Percentiles rank a stretch among this genome's conserved stretches.
phyloP scores from a whole-genome alignment of 2,888 invertebrate species.

The Drosophila paramelanica region DNA sequence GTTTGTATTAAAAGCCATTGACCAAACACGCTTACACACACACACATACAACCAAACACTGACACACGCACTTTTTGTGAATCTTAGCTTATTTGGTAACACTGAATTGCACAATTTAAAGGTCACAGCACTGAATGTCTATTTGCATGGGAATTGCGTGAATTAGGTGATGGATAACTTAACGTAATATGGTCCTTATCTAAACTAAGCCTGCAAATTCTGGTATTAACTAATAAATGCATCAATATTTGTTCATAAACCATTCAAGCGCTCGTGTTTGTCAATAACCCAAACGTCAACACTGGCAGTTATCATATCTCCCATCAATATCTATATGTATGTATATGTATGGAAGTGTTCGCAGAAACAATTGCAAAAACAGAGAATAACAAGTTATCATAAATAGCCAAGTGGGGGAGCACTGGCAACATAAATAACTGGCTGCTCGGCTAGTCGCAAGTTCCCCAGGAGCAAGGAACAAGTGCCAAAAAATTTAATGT shows the following conservation, averaged over 20 bases:
- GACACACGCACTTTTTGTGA: conserved; percentile 18
- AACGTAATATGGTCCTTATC: conserved; percentile 5
- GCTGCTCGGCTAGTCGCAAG: not conserved
- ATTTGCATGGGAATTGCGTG: conserved; percentile 1
- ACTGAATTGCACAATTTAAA: conserved; percentile 33
- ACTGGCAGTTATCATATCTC: conserved; percentile 9
- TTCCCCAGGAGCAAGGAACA: conserved; percentile 1
- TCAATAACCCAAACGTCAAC: conserved; percentile 12
- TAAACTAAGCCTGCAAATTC: conserved; percentile 4
- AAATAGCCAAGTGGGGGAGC: not conserved
- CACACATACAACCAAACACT: not conserved
- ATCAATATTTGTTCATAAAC: not conserved
- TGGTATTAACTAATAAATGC: conserved; percentile 9
- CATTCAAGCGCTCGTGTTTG: conserved; percentile 15
- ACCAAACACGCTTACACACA: not conserved
- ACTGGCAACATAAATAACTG: not conserved
- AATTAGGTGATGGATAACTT: conserved; percentile 20
- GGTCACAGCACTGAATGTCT: conserved; percentile 6
- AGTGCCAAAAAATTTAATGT: not conserved
- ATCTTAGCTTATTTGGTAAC: conserved; percentile 43
- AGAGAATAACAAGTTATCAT: not conserved
- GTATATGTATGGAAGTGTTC: not conserved
- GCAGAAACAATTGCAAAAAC: conserved; percentile 16
- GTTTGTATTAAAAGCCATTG: conserved; percentile 14
- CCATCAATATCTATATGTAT: not conserved